These are phyloP conservation scores for Stegana nigrithorax DNA, from an alignment of 2,888 invertebrate genomes.

Conservation along the genomic window DNA sequence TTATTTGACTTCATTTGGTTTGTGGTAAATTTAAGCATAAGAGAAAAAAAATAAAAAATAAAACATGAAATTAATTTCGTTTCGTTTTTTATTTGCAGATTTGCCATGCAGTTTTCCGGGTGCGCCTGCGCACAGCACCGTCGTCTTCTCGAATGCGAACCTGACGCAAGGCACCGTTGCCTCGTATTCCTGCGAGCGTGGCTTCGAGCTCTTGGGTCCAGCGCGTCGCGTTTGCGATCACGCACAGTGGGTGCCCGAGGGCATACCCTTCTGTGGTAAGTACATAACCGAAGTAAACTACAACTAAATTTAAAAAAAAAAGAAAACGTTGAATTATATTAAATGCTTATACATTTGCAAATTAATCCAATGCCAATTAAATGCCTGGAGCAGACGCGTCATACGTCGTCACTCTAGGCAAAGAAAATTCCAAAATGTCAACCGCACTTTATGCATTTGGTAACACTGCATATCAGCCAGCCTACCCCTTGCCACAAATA, in stretches of 20 bases:
- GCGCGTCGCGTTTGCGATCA: constrained; percentile 81
- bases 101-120: constrained; percentile 85
- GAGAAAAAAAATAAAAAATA: constrained; percentile 28
- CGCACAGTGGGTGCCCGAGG: constrained; percentile 87
- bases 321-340: too few relatives aligned
- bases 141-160: constrained; percentile 80
- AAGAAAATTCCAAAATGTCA: too few relatives aligned
- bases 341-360: too few relatives aligned
- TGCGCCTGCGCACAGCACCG: constrained; percentile 86
- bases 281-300: constrained; percentile 3
- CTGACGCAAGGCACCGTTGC: constrained; percentile 74
- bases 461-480: too few relatives aligned
- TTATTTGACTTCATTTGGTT: constrained; percentile 3
- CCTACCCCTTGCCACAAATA: too few relatives aligned
- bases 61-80: constrained; percentile 29
- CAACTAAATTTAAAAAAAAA: constrained; percentile 23
- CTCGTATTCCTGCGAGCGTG: constrained; percentile 86
- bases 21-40: background rate
- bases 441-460: too few relatives aligned
- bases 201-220: constrained; percentile 92
- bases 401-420: too few relatives aligned
- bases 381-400: too few relatives aligned
- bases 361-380: too few relatives aligned
- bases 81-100: constrained; percentile 50
- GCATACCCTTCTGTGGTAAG: constrained; percentile 92